Evolutionary conservation across 2,113 vertebrate genomes (phyloP).

Genomic region (Astur gentilis): DNA sequence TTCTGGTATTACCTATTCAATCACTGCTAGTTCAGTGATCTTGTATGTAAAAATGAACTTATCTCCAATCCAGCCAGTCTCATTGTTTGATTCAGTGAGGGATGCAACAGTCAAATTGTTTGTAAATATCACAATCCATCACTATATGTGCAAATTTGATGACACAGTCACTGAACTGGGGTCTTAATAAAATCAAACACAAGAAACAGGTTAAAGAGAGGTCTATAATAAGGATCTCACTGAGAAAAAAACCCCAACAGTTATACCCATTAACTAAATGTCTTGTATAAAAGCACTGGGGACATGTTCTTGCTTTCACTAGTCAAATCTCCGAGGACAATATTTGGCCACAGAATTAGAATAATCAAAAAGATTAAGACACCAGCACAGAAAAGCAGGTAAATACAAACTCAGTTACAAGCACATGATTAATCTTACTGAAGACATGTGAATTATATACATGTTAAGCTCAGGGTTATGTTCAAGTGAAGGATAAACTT

Average conservation of each 20-base stretch:
- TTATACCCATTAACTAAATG: not conserved
- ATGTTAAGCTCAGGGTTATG: not conserved
- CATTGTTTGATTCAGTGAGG: not conserved
- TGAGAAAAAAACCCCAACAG: not conserved
- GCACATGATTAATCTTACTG: not conserved
- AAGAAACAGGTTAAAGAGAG: not conserved
- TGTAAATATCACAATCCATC: slow-evolving; percentile 19
- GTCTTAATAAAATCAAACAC: not conserved
- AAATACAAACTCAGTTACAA: not conserved
- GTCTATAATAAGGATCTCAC: not conserved
- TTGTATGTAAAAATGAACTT: not conserved
- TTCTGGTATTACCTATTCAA: not conserved
- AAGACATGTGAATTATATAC: not conserved
- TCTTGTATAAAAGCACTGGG: not conserved
- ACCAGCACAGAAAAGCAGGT: not conserved
- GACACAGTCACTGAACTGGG: not conserved
- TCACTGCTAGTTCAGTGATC: not conserved
- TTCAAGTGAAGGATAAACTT: not conserved
- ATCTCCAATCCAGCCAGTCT: not conserved
- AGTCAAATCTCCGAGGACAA: not conserved
- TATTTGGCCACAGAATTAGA: not conserved
- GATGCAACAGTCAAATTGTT: not conserved
- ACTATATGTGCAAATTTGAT: not conserved
- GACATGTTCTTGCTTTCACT: not conserved
- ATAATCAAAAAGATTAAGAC: not conserved